A percentile compares a stretch with the other conserved stretches of the same genome.
Evolutionary conservation across 23 tunicate species (phyloP).

Genomic region (Styela clava): DNA sequence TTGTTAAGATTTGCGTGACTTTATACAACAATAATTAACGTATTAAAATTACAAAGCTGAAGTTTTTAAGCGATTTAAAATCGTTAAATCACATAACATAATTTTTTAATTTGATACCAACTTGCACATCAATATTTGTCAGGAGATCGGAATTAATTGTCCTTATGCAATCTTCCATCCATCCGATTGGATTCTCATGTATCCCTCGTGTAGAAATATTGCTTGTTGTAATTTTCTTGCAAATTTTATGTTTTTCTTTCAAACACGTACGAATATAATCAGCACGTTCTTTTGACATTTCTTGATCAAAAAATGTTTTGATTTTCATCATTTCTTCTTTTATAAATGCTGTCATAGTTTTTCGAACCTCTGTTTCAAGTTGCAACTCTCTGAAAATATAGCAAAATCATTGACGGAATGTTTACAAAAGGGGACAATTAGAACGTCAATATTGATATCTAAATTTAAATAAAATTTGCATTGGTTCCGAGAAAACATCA

Average conservation of each 20-base stretch:
- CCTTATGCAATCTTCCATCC: neutral
- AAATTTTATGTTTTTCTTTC: neutral
- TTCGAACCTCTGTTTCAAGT: slow-evolving; percentile 1
- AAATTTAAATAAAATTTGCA: too few relatives aligned
- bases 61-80: too few relatives aligned
- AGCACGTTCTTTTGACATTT: neutral
- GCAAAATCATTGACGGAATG: too few relatives aligned
- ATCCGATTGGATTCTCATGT: neutral
- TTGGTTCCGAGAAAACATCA: too few relatives aligned
- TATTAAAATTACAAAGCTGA: too few relatives aligned
- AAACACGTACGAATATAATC: neutral
- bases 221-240: neutral
- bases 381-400: neutral
- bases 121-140: neutral
- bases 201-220: neutral
- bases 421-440: too few relatives aligned
- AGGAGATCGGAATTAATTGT: neutral
- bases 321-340: slow-evolving; percentile 4
- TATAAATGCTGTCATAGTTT: neutral
- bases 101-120: too few relatives aligned
- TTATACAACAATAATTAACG: too few relatives aligned
- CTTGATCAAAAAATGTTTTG: neutral
- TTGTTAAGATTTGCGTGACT: too few relatives aligned
- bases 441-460: too few relatives aligned
- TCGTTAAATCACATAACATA: too few relatives aligned